Base-by-base conservation (phyloP, 53 echinoderm and acorn worm species). In the Astropecten irregularis region DNA sequence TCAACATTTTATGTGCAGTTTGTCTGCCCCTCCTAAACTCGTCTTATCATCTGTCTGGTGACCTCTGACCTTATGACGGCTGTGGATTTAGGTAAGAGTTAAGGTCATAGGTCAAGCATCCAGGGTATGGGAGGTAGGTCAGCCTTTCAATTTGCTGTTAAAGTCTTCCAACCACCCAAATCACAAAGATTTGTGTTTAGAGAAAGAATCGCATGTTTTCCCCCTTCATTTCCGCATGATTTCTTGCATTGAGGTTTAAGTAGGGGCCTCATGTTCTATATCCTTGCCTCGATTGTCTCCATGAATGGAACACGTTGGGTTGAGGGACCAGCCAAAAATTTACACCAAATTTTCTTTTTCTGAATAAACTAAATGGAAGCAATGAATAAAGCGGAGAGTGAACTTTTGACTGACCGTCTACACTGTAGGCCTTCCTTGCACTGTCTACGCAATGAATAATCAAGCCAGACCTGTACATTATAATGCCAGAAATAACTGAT, bases 41-140 rank as follows among this genome's bases (percentile, higher is more conserved):
- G 61, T 79, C 44, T 59, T 79, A 60, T 79, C 79, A 61, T 40
- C 79, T 79, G 79, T 79, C 79, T 79, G 79, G 79, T 48, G 61
- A 79, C 61, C 79, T 44, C 0, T 79, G 79, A 62, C 62, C 79
- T 46, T 44, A 46, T 68, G 29, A 44, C 40, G 33, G 36, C 49
- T 51, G 31, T 23, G 33, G 56, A 46, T 42, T 61, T 25, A 22
- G 27, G 70, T 44, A 22, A 47, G 79, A 62, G 37, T 46, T 30
- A 61, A 79, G 62, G 79, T 79, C 79, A 62, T 56, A 62, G 79
- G 79, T 9, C 79, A 62, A 28, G 21, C 39, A 79, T 47, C 79
- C 49, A 46, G 63, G 46, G 56, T 76, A 31, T 71, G 19, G 35
- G 40, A 37, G 15, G 56, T 40, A 56, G 23, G 21, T 42, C 56